These are phyloP conservation scores for Oligia strigilis DNA, from an alignment of 2,888 invertebrate genomes.

Conservation along the genomic window DNA sequence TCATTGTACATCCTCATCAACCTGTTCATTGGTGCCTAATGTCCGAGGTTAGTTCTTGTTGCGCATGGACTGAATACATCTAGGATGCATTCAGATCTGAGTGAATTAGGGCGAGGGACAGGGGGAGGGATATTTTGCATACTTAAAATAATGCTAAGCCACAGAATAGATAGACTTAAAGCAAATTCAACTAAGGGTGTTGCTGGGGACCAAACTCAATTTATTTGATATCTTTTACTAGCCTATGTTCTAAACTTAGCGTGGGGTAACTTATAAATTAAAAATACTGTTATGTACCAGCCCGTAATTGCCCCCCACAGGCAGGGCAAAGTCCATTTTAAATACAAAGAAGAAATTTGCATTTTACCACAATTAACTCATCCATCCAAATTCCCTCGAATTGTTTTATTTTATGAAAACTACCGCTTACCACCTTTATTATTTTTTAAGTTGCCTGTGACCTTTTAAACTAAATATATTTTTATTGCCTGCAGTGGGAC, in stretches of 20 bases:
- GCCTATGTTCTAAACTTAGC: neutral
- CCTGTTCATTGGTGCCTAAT: too few species aligned
- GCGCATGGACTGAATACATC: too few species aligned
- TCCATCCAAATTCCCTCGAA: neutral
- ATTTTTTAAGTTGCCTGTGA: neutral
- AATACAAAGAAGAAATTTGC: neutral
- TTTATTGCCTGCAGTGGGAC: neutral
- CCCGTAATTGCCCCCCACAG: neutral
- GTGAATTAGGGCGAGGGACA: too few species aligned
- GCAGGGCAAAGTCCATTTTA: neutral
- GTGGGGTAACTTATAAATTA: neutral
- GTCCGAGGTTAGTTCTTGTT: too few species aligned
- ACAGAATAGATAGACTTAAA: neutral
- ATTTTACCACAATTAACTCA: neutral
- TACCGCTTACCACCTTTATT: neutral
- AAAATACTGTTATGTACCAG: neutral
- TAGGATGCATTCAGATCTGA: too few species aligned
- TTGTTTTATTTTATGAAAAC: neutral
- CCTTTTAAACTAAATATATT: neutral
- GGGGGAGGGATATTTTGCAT: neutral
- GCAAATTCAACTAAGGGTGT: neutral
- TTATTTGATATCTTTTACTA: neutral
- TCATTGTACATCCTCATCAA: neutral
- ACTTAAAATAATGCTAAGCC: neutral
- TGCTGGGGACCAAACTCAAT: neutral